These are phyloP conservation scores for Neosilurus hyrtlii DNA, from an alignment of 2,797 vertebrate genomes.

Conservation along the genomic window DNA sequence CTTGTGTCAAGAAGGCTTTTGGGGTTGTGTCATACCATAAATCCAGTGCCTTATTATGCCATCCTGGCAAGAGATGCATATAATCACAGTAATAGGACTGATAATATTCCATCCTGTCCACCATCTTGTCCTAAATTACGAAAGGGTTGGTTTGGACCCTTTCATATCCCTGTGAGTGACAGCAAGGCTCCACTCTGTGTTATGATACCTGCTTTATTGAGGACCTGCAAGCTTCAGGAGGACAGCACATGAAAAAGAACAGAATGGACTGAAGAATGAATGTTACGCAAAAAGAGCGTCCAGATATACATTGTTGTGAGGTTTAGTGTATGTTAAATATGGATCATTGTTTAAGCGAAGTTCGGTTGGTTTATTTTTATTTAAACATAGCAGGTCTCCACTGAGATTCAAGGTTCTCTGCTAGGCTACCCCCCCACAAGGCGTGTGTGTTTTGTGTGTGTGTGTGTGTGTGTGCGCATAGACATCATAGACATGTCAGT, in stretches of 20 bases:
- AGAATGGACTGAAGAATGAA: constrained; percentile 8
- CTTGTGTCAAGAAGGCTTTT: constrained; percentile 16
- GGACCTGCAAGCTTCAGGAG: constrained; percentile 24
- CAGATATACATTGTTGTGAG: not conserved
- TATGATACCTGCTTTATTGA: constrained; percentile 33
- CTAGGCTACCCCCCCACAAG: constrained; percentile 32
- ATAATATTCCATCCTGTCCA: constrained; percentile 42
- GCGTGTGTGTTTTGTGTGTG: constrained; percentile 22
- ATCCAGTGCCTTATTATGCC: constrained; percentile 56
- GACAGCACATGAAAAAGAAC: constrained; percentile 2
- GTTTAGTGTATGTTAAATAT: constrained; percentile 33
- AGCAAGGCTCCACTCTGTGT: constrained; percentile 36
- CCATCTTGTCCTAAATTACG: constrained; percentile 35
- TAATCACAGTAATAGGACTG: constrained; percentile 46
- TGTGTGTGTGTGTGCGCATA: constrained; percentile 24
- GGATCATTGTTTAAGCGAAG: constrained; percentile 4
- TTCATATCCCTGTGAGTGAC: constrained; percentile 42
- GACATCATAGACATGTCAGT: constrained; percentile 37
- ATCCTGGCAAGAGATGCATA: constrained; percentile 55
- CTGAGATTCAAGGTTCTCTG: constrained; percentile 41
- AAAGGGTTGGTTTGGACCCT: constrained; percentile 37
- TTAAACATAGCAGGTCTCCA: constrained; percentile 46
- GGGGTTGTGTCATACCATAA: constrained; percentile 5
- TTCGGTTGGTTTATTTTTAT: constrained; percentile 45
- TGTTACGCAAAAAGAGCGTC: too few species aligned